Conservation (phyloP, 2,113 vertebrate species). For the Ictidomys tridecemlineatus region DNA sequence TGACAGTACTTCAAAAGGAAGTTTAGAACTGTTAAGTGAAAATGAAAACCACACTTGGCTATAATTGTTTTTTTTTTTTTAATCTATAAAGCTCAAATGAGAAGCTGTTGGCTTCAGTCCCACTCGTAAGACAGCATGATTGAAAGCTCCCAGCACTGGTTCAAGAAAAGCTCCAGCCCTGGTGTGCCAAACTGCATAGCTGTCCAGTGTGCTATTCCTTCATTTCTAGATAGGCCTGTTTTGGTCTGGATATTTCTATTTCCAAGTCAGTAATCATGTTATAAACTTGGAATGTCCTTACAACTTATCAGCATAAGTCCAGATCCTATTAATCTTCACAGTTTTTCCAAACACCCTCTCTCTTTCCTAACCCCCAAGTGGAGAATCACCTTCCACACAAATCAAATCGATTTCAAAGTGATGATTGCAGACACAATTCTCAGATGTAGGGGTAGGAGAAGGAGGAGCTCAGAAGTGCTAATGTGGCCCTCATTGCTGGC, state of each 20-base stretch:
- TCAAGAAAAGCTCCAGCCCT: not conserved
- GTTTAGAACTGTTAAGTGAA: not conserved
- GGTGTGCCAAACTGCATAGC: not conserved
- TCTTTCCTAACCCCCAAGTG: not conserved
- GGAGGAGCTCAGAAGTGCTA: not conserved
- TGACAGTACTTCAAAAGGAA: not conserved
- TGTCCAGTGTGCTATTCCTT: not conserved
- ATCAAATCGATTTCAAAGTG: not conserved
- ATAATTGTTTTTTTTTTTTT: not conserved
- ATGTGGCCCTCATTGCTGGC: not conserved
- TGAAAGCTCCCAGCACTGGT: not conserved
- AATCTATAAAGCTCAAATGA: not conserved
- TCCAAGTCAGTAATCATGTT: not conserved
- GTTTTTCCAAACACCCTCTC: conserved; percentile 28
- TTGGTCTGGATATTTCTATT: not conserved
- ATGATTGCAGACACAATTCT: not conserved
- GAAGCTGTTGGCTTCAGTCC: not conserved
- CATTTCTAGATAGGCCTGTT: not conserved
- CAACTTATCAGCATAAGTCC: not conserved
- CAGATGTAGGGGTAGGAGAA: not conserved
- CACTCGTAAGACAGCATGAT: not conserved
- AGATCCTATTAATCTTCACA: not conserved
- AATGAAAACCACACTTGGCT: not conserved
- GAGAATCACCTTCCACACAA: not conserved
- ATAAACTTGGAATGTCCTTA: not conserved